These are phyloP conservation scores for Asarcornis scutulata DNA, from an alignment of 2,113 vertebrate species.

Conservation along the genomic window DNA sequence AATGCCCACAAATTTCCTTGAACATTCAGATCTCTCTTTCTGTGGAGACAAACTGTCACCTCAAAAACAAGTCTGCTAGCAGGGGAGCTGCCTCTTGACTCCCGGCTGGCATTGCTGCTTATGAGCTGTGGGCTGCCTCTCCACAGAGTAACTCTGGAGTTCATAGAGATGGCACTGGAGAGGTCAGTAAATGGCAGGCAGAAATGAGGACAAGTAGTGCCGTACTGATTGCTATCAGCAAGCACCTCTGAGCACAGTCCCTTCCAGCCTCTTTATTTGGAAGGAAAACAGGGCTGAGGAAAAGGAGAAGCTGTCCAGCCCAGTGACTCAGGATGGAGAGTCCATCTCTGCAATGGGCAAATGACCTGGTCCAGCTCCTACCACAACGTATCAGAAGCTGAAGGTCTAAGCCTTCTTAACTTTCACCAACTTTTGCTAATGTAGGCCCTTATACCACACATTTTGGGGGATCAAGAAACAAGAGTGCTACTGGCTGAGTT, in stretches of 20 bases:
- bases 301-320: background rate
- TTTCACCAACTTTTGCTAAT: slow-evolving; percentile 34
- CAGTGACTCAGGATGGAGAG: background rate
- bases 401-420: background rate
- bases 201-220: background rate
- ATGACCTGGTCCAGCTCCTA: background rate
- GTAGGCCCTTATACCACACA: slow-evolving; percentile 23
- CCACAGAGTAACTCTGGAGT: background rate
- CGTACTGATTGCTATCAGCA: background rate
- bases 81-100: background rate
- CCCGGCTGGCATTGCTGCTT: background rate
- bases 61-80: background rate
- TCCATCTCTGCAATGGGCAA: background rate
- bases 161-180: background rate
- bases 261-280: background rate
- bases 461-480: slow-evolving; percentile 44
- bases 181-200: background rate
- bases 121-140: background rate
- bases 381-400: background rate
- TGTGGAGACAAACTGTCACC: background rate
- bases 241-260: background rate
- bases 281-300: background rate
- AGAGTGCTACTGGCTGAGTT: slow-evolving; percentile 52
- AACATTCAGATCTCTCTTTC: background rate
- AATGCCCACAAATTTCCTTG: background rate